Base-by-base conservation (phyloP, 2,113 vertebrate species). In the Ptilonorhynchus violaceus region DNA sequence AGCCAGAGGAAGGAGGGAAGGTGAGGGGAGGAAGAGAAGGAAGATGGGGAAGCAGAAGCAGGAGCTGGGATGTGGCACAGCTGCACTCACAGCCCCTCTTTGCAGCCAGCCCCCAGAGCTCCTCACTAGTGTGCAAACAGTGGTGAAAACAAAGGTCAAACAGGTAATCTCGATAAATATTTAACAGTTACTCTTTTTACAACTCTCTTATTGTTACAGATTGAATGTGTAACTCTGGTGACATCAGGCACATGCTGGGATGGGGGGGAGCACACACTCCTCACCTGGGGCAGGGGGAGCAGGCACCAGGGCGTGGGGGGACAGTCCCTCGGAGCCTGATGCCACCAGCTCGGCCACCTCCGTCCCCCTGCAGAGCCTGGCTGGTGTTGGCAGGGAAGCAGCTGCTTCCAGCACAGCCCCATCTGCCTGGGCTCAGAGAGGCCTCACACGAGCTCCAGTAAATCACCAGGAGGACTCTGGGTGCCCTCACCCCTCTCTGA, bases 91-190 rank as follows among this genome's bases (percentile, higher is more conserved):
- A 67, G n/a, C 37, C 39, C 47, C 5, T 63, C 39, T 72, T 39
- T n/a, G 11, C 44, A 66, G 70, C 27, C 88, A 90, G 50, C 53
- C 59, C 72, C 60, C 9, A 4, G 85, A 62, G 53, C 53, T 77
- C 70, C 75, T 39, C 23, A 23, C 28, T 67, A 69, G 44, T 11
- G 10, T 77, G 84, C 66, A 94, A 90, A 85, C 4, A 82, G 72
- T 70, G 88, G 64, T 47, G 91, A 93, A 97, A 97, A 78, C 72
- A 97, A 96, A 97, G 91, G 88, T 96, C 77, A 86, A 85, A 70
- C 22, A 95, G 75, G 74, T 89, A 49, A 96, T 93, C 75, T 70
- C 92, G 87, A 95, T 97, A 96, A 97, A 97, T 97, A 97, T 97
- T 96, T 95, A 93, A 96, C 89, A 88, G 86, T 72, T 64, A 50